These are phyloP conservation scores for Centrocercus urophasianus DNA, from an alignment of 2,113 vertebrate genomes.

Conservation along the genomic window DNA sequence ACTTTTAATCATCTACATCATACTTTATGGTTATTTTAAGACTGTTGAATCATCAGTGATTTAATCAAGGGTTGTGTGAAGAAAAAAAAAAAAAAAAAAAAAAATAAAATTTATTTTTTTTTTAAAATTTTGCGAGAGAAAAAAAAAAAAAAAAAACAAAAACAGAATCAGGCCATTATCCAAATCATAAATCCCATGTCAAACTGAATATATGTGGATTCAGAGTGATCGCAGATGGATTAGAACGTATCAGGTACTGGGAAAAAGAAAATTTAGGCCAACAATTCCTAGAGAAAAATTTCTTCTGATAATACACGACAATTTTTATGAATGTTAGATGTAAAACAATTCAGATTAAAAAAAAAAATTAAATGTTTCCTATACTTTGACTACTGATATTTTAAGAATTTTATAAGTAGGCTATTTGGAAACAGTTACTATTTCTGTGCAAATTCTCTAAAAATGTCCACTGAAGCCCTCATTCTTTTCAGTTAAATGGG, in stretches of 20 bases:
- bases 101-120: too few species aligned
- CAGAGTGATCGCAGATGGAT: background rate
- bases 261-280: background rate
- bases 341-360: background rate
- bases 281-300: background rate
- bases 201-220: background rate
- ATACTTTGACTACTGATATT: background rate
- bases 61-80: background rate
- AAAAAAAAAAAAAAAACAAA: background rate
- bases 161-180: background rate
- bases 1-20: background rate
- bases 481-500: background rate
- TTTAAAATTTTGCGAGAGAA: too few species aligned
- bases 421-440: background rate
- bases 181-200: background rate
- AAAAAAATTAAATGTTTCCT: background rate
- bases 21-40: background rate
- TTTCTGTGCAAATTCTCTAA: background rate
- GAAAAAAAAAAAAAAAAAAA: background rate
- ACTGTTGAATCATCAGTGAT: background rate
- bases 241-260: background rate
- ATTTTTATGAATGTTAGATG: background rate
- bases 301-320: background rate
- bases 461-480: background rate
- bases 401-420: background rate